These are phyloP conservation scores for Zaprionus ghesquierei DNA, from an alignment of 1,140 invertebrate species.

Conservation along the genomic window DNA sequence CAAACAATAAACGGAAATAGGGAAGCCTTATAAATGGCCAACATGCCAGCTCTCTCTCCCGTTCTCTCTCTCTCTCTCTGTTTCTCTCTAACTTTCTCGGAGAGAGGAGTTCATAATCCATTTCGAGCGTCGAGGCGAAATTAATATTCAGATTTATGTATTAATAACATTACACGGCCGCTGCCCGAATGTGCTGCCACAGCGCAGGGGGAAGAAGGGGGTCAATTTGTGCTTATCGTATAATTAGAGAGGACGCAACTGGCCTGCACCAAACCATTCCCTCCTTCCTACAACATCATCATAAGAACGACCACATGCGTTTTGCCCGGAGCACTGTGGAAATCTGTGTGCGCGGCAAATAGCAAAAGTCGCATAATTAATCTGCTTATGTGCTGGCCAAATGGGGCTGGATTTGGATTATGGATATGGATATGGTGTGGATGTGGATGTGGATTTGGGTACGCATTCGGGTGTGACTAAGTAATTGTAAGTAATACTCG, in stretches of 20 bases:
- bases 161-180: slow-evolving; percentile 64
- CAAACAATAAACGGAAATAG: slow-evolving; percentile 64
- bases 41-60: neutral
- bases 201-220: slow-evolving; percentile 12
- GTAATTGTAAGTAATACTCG: slow-evolving; percentile 66
- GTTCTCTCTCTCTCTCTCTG: neutral
- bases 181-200: slow-evolving; percentile 11
- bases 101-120: slow-evolving; percentile 64
- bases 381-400: slow-evolving; percentile 63
- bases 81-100: neutral
- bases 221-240: slow-evolving; percentile 75
- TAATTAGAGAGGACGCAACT: slow-evolving; percentile 55
- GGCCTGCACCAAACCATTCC: neutral
- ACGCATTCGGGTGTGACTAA: slow-evolving; percentile 60
- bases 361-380: slow-evolving; percentile 76
- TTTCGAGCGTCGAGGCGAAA: slow-evolving; percentile 33
- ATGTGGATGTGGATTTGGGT: neutral
- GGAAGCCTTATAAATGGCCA: neutral
- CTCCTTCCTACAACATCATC: slow-evolving; percentile 28
- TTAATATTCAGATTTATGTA: slow-evolving; percentile 79
- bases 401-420: slow-evolving; percentile 12
- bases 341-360: slow-evolving; percentile 37
- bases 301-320: slow-evolving; percentile 54
- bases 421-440: neutral
- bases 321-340: slow-evolving; percentile 3